Base-by-base conservation (phyloP, 1,140 invertebrate species). In the Pseudomyrmex cubaensis region DNA sequence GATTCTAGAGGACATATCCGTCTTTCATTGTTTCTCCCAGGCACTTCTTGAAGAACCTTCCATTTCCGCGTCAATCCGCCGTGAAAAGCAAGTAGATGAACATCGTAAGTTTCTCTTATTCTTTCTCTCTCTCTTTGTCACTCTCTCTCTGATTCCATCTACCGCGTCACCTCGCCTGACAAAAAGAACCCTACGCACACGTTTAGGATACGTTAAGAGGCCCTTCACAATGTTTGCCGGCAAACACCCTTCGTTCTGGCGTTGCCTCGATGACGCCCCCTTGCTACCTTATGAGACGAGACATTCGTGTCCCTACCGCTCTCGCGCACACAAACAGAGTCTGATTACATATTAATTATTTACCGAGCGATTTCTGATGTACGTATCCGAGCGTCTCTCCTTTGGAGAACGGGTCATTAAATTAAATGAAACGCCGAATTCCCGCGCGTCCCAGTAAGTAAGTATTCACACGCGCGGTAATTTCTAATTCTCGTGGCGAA, bases 301-400 rank as follows among this genome's bases (percentile, higher is more conserved):
- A 56, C 82, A 87, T 86, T 85, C 89, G 87, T 84, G 86, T 90
- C 88, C 88, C 87, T 88, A 85, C 78, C 89, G 70, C 77, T 89
- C 57, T 78, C 66, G 73, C 74, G 69, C 90, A 91, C 80, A 89
- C 91, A 91, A 92, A 90, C 89, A 80, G 90, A 87, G 86, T 85
- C 89, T 93, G 92, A 94, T 94, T 93, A 92, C 91, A 90, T 89
- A 93, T 94, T 92, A 93, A 94, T 94, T 93, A 93, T 94, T 93
- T 93, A 93, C 90, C 88, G 84, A 92, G 85, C 77, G 88, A 91
- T 92, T 89, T 89, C 88, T 85, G 75, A 87, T 82, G 85, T 89
- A 78, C 75, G 78, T 78, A 75, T 35, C 85, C 88, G 85, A 64
- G 66, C 87, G 83, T 83, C 84, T 84, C 78, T 50, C 61, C 69